These are phyloP conservation scores for Mycetomoellerius zeteki DNA, from an alignment of 1,140 invertebrate genomes.

Conservation along the genomic window DNA sequence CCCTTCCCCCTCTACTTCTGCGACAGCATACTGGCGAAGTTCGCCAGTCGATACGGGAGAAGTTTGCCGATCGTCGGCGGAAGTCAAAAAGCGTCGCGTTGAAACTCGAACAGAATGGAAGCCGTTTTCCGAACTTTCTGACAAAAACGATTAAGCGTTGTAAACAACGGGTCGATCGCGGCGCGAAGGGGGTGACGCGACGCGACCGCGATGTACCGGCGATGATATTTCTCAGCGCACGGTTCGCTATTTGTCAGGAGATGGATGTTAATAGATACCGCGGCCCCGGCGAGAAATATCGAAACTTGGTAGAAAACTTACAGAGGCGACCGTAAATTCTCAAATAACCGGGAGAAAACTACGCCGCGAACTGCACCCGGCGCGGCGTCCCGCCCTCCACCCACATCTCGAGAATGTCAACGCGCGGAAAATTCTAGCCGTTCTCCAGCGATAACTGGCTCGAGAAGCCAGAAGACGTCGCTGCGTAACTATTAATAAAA, in stretches of 20 bases:
- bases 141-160: slow-evolving; percentile 64
- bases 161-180: slow-evolving; percentile 59
- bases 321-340: slow-evolving; percentile 58
- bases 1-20: background rate
- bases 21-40: slow-evolving; percentile 37
- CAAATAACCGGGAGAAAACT: slow-evolving; percentile 58
- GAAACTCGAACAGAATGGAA: slow-evolving; percentile 53
- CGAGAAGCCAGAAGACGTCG: slow-evolving; percentile 18
- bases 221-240: slow-evolving; percentile 56
- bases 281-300: slow-evolving; percentile 57
- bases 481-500: slow-evolving; percentile 63
- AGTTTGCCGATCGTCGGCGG: slow-evolving; percentile 53
- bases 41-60: slow-evolving; percentile 45
- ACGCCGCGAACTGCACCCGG: slow-evolving; percentile 44
- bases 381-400: slow-evolving; percentile 17
- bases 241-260: slow-evolving; percentile 57
- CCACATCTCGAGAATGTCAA: slow-evolving; percentile 53
- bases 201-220: slow-evolving; percentile 44
- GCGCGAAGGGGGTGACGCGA: background rate
- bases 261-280: slow-evolving; percentile 65
- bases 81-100: slow-evolving; percentile 57
- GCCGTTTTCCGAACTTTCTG: slow-evolving; percentile 62
- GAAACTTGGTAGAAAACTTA: slow-evolving; percentile 64
- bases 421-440: slow-evolving; percentile 54
- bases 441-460: slow-evolving; percentile 51